Base-by-base conservation (phyloP, 2,113 vertebrate genomes). In the Perca flavescens region DNA sequence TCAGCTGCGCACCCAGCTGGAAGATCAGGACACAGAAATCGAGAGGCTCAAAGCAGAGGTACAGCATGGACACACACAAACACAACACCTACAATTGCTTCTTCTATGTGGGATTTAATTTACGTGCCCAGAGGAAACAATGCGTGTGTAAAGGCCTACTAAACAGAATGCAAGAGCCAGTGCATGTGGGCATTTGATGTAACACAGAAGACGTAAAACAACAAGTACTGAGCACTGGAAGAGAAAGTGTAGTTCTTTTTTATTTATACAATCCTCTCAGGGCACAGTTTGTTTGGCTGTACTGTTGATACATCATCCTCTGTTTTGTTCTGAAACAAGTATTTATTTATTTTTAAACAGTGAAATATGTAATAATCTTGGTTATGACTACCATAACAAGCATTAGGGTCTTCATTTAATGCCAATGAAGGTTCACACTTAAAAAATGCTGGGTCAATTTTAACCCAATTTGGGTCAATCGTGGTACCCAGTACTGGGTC, bases 11-110 rank as follows among this genome's bases (percentile, higher is more conserved):
- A 98, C 97, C 77, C 98, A 99, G 77, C 96, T 99, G 62, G 98
- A 99, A 93, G 98, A 99, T 92, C 98, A 99, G 96, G 97, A 99
- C 90, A 99, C 98, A 0, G 98, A 99, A 93, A 98, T 99, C 0
- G 97, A 98, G 93, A 96, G 98, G 82, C 97, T 99, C 62, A 99
- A 99, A 93, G 92, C 97, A 13, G 98, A 99, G 97, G 98, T 99
- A 86, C 88, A 63, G 50, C 52, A 56, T 40, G 16, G 12, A 0
- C n/a, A 46, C 15, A 31, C 72, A 68, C 60, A 74, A 40, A 63
- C 28, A 14, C 49, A 43, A 77, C 40, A 78, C 43, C 47, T 8
- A 57, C n/a, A 9, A 54, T 16, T 47, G 34, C 14, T 19, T 85
- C 50, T 19, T 9, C 4, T 25, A 25, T 9, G 6, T 22, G 40